These are phyloP conservation scores for Marcusenius ussheri DNA, from an alignment of 2,113 vertebrate species.

Conservation along the genomic window DNA sequence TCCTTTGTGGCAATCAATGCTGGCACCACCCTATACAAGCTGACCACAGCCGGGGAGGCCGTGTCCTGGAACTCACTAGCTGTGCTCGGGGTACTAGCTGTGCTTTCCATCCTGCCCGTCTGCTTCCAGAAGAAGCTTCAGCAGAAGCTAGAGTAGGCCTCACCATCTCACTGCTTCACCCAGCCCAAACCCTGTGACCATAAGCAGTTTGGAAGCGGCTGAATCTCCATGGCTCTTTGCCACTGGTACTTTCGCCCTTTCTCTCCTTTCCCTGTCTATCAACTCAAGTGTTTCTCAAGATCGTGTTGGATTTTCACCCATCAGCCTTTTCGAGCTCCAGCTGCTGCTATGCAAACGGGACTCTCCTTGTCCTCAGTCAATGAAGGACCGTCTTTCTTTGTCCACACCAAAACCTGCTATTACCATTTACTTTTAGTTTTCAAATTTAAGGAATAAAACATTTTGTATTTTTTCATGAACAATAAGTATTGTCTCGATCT, in stretches of 20 bases:
- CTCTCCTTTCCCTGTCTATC: neutral
- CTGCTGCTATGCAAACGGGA: neutral
- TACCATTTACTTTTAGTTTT: neutral
- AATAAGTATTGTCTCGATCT: neutral
- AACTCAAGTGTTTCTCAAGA: neutral
- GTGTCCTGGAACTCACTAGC: constrained; percentile 96
- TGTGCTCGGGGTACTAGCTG: constrained; percentile 80
- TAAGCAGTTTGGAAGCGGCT: neutral
- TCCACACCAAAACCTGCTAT: neutral
- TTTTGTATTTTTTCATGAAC: neutral
- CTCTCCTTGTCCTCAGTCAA: neutral
- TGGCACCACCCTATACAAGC: constrained; percentile 92
- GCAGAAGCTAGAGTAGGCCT: constrained; percentile 81
- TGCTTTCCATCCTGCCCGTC: constrained; percentile 88
- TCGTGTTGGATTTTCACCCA: neutral
- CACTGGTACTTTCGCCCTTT: neutral
- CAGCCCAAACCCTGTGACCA: constrained; percentile 3
- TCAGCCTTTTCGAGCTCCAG: neutral
- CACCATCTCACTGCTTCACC: constrained; percentile 25
- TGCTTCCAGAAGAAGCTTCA: constrained; percentile 91
- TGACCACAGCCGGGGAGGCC: constrained; percentile 93
- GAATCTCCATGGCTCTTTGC: neutral
- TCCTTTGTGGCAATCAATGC: constrained; percentile 98
- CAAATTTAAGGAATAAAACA: neutral
- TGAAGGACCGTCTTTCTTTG: neutral